phyloP scores from a whole-genome alignment of 2,113 vertebrate species.

The Thoracochromis brauschi region DNA sequence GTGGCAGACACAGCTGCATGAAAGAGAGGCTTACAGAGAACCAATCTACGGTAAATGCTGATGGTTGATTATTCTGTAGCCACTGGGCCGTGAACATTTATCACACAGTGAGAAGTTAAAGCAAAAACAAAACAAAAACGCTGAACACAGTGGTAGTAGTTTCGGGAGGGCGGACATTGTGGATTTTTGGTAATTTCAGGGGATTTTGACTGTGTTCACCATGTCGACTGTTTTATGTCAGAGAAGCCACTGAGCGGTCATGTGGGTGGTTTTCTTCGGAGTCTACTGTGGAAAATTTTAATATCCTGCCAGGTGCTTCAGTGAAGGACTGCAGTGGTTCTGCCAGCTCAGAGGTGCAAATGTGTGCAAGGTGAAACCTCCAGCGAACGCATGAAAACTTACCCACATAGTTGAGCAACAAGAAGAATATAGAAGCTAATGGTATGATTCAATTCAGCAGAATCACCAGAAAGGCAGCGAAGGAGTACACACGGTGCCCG shows the following conservation, averaged over 20 bases:
- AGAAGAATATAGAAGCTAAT: neutral
- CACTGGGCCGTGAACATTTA: neutral
- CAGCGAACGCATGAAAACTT: neutral
- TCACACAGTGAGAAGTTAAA: neutral
- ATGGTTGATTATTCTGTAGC: neutral
- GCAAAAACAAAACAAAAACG: neutral
- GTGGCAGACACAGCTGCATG: neutral
- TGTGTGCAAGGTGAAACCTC: neutral
- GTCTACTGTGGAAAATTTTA: neutral
- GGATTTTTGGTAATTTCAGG: neutral
- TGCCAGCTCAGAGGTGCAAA: neutral
- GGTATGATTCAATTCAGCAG: neutral
- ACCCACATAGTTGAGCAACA: neutral
- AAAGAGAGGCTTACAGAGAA: neutral
- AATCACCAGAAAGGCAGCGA: neutral
- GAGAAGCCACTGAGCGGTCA: neutral
- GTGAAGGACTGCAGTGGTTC: neutral
- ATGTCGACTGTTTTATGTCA: neutral
- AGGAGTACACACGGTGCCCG: neutral
- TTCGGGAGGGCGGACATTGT: neutral
- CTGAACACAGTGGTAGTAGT: neutral
- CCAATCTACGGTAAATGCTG: neutral
- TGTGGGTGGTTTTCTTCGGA: neutral
- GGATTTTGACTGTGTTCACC: neutral
- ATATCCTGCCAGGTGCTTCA: constrained; percentile 4